These are phyloP conservation scores for Polia nebulosa DNA, from an alignment of 2,888 invertebrate species.

Conservation along the genomic window DNA sequence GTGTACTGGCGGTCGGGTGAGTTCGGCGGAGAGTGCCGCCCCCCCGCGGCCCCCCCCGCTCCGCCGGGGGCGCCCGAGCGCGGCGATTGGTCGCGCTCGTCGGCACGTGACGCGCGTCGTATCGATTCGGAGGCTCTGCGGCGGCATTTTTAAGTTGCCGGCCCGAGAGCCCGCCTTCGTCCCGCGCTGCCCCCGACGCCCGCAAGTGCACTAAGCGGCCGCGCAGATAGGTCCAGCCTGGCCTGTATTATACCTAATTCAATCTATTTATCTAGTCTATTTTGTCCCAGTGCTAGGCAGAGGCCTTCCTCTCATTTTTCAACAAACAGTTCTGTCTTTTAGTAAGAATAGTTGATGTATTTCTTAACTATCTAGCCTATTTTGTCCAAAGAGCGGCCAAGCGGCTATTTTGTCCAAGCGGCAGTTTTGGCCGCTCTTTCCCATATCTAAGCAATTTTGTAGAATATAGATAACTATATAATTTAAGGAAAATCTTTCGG, in stretches of 20 bases:
- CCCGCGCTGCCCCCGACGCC: constrained; percentile 85
- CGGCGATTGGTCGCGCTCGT: constrained; percentile 88
- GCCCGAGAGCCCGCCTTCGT: constrained; percentile 87
- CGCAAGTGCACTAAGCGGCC: constrained; percentile 72
- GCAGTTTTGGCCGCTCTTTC: no score
- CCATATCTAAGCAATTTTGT: no score
- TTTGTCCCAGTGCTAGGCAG: no score
- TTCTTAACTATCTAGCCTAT: no score
- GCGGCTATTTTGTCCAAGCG: no score
- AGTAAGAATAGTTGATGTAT: no score
- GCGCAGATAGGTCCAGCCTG: constrained; percentile 58
- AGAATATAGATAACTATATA: no score
- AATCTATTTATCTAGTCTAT: no score
- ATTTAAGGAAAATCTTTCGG: not conserved
- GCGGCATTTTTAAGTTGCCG: constrained; percentile 95
- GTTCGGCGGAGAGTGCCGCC: constrained; percentile 65
- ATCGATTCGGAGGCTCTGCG: constrained; percentile 95
- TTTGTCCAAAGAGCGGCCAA: no score
- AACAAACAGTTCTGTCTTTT: no score
- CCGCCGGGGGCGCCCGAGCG: constrained; percentile 79
- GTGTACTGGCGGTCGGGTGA: constrained; percentile 80
- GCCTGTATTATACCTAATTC: constrained; percentile 27
- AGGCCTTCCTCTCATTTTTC: no score
- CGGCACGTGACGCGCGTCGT: constrained; percentile 93
- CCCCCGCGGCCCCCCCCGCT: constrained; percentile 70